Conservation (phyloP, 1,140 invertebrate genomes). For the Drosophila sproati region DNA sequence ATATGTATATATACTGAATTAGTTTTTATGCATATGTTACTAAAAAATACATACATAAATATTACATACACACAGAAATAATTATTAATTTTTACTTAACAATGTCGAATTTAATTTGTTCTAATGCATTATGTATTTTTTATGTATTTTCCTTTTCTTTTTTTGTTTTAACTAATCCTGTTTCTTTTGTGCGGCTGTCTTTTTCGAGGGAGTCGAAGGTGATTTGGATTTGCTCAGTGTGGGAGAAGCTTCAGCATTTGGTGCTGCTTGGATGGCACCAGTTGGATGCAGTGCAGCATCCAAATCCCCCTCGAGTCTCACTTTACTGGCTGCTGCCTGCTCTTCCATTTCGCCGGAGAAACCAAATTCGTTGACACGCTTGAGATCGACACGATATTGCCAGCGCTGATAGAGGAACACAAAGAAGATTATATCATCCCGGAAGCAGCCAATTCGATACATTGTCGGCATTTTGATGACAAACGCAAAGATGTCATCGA, state of each 20-base stretch:
- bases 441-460: conserved; percentile 97
- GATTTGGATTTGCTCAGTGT: conserved; percentile 1
- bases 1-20: conserved; percentile 49
- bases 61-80: conserved; percentile 1
- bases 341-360: conserved; percentile 91
- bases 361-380: conserved; percentile 98
- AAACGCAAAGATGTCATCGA: conserved; percentile 99
- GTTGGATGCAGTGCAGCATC: neutral
- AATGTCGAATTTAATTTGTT: conserved; percentile 34
- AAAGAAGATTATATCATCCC: conserved; percentile 99
- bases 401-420: conserved; percentile 99
- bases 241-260: neutral
- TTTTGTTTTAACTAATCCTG: conserved; percentile 61
- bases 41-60: conserved; percentile 6
- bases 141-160: neutral
- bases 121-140: conserved; percentile 21
- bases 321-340: conserved; percentile 71
- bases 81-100: conserved; percentile 4
- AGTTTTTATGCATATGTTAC: conserved; percentile 30
- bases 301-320: conserved; percentile 30
- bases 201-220: conserved; percentile 56
- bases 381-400: conserved; percentile 98
- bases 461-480: conserved; percentile 99
- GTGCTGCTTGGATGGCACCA: conserved; percentile 57
- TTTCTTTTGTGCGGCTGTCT: conserved; percentile 77